Evolutionary conservation across 2,797 vertebrate species (phyloP).

Genomic region (Pogoniulus pusillus): DNA sequence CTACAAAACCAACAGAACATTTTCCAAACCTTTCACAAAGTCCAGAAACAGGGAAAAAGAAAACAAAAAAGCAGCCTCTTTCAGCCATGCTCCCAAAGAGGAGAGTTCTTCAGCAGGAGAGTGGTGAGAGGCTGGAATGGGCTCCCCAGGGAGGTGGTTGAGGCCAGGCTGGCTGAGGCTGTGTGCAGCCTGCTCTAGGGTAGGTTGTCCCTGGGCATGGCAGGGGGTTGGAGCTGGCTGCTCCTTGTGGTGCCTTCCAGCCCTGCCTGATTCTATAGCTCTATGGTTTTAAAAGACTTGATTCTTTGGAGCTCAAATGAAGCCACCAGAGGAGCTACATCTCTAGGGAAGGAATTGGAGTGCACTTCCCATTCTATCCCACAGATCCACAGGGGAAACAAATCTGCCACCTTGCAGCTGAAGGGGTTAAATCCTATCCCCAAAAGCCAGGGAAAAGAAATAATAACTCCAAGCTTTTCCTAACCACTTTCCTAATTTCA

Average conservation of each 20-base stretch:
- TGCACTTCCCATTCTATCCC: not conserved
- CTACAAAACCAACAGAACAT: not conserved
- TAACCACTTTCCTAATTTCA: not conserved
- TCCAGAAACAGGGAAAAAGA: not conserved
- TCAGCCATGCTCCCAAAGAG: not conserved
- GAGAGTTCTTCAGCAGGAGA: too few species aligned
- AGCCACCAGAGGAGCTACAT: not conserved
- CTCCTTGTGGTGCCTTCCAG: too few species aligned
- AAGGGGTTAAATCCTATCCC: not conserved
- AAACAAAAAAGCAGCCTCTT: not conserved
- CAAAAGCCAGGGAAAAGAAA: fast-evolving
- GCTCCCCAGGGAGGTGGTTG: too few species aligned
- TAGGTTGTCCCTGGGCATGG: too few species aligned
- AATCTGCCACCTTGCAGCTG: not conserved
- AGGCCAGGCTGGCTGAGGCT: too few species aligned
- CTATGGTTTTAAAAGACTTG: too few species aligned
- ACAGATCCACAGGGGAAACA: not conserved
- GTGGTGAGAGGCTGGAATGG: too few species aligned
- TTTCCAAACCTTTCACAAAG: not conserved
- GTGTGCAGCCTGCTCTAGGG: too few species aligned
- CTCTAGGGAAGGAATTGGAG: not conserved
- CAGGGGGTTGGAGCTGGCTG: too few species aligned
- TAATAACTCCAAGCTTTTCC: not conserved
- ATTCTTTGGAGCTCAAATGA: not conserved
- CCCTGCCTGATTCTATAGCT: too few species aligned